These are phyloP conservation scores for Betta splendens DNA, from an alignment of 2,797 vertebrate genomes.

Conservation along the genomic window DNA sequence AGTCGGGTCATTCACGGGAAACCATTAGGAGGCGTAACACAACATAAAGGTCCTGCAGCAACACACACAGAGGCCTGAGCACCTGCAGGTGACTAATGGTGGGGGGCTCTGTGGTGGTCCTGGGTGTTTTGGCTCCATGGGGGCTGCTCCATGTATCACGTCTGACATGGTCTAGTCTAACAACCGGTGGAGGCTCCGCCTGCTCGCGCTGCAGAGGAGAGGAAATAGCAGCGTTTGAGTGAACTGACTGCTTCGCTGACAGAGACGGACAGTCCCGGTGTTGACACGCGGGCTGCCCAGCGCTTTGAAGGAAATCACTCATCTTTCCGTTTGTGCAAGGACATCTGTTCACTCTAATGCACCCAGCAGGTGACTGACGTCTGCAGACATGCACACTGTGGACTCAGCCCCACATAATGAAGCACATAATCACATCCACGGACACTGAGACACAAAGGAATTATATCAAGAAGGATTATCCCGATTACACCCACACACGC, in stretches of 20 bases:
- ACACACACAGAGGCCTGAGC: background rate
- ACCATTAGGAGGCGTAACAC: background rate
- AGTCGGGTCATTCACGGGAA: background rate
- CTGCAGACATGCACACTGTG: conserved; percentile 27
- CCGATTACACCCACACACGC: conserved; percentile 19
- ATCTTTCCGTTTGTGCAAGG: conserved; percentile 42
- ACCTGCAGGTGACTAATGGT: background rate
- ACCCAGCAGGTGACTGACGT: conserved; percentile 52
- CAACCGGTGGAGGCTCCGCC: background rate
- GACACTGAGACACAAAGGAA: conserved; percentile 66
- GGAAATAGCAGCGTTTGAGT: background rate
- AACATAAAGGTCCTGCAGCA: background rate
- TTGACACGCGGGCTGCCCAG: conserved; percentile 6
- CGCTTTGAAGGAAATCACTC: conserved; percentile 33
- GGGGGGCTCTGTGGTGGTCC: background rate
- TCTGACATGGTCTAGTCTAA: background rate
- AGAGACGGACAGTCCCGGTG: background rate
- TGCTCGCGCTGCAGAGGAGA: background rate
- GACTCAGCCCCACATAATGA: conserved; percentile 58
- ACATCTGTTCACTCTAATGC: conserved; percentile 42
- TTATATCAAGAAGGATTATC: conserved; percentile 69
- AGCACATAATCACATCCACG: conserved; percentile 64
- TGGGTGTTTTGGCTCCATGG: background rate
- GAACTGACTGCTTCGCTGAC: background rate
- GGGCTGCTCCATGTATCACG: background rate